Evolutionary conservation across 2,113 vertebrate species (phyloP), one percentile per base, ranked within the genome.

Genomic region (Microtus ochrogaster): DNA sequence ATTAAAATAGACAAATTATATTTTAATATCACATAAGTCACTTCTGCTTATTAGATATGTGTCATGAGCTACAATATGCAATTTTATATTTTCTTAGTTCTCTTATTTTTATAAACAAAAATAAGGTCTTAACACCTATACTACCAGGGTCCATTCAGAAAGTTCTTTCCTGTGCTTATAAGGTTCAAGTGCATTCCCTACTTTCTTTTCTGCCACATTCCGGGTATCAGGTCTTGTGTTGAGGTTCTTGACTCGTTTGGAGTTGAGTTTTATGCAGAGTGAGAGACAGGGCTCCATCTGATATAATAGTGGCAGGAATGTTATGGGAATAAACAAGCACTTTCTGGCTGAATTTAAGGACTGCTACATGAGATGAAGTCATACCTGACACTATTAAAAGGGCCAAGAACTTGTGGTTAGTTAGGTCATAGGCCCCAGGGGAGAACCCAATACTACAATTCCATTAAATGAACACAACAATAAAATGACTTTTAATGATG

Each of bases 41-140:
- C 2, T 52, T 9, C 55, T 89, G 33, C 47, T 8, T 81, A 85
- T 81, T 22, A 90, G 49, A 90, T 92, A 90, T 84, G 5, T n/a
- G 88, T 79, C 52, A 55, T 47, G 24, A 72, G 66, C 28, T 83
- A 87, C 36, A 49, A 49, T 39, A 78, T 83, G 39, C 39, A 61
- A 83, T 92, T 88, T 90, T 90, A 22, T 66, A 92, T 61, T 61
- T 68, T 87, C 26, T 36, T 83, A 74, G 39, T 78, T 94, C 24
- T 41, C 66, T 72, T 28, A 70, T 26, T 90, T 41, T 58, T 58
- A 81, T 22, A 61, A 88, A 44, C n/a, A 95, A 77, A 83, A 77
- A 79, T 17, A 84, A 61, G 52, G 55, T 74, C 39, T 74, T 47
- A 76, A 7, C 24, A 24, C 11, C 11, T 76, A 12, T 26, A 41